Percentiles rank a stretch among this genome's conserved stretches.
Conservation (phyloP, 1,140 invertebrate genomes). For the Aphis gossypii region DNA sequence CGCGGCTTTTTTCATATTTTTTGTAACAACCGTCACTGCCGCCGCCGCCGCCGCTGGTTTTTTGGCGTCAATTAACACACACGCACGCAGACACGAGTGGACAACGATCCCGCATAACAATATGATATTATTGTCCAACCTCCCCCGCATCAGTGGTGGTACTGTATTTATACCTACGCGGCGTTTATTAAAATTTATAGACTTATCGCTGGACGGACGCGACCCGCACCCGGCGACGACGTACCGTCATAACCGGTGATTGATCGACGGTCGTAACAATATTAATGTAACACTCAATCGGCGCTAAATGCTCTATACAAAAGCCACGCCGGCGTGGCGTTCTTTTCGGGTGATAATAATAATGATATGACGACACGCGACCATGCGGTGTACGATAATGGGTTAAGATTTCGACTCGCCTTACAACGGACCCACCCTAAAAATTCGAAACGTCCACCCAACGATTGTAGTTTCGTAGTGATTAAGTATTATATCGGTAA, state of each 20-base stretch:
- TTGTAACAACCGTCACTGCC: not conserved
- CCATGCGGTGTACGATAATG: not conserved
- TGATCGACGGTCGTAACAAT: conserved; percentile 22
- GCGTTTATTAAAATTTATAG: conserved; percentile 53
- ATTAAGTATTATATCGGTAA: no score
- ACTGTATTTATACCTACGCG: not conserved
- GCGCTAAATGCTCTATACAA: not conserved
- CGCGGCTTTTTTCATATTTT: not conserved
- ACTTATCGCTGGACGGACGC: not conserved
- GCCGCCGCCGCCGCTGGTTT: not conserved
- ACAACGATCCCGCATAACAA: not conserved
- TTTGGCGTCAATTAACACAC: conserved; percentile 27
- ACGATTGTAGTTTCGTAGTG: no score
- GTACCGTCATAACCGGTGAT: not conserved
- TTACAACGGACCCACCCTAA: not conserved
- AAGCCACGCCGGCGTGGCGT: not conserved
- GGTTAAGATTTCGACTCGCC: not conserved
- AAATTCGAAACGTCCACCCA: not conserved
- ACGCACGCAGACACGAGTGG: not conserved
- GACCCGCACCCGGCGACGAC: conserved; percentile 5
- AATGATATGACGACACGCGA: no score
- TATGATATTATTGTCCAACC: not conserved
- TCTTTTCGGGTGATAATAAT: not conserved
- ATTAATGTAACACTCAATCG: not conserved
- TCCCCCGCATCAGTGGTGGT: not conserved